phyloP scores from a whole-genome alignment of 2,797 vertebrate genomes.

The Myoxocephalus aenaeus region DNA sequence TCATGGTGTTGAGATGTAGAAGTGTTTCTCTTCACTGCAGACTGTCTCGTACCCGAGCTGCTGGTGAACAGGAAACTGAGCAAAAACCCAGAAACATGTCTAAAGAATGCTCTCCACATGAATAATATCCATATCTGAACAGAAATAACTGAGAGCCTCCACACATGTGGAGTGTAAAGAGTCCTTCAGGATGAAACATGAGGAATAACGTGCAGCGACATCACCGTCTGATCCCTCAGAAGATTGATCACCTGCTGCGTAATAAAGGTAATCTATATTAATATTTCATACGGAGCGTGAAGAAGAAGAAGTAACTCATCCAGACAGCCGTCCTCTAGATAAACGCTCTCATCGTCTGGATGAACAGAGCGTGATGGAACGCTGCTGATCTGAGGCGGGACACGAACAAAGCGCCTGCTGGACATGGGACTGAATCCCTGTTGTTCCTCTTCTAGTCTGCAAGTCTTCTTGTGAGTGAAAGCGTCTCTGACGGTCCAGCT shows the following conservation, averaged over 20 bases:
- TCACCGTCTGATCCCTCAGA: not conserved
- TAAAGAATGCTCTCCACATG: too few species aligned
- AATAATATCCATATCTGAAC: too few species aligned
- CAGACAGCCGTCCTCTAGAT: conserved; percentile 60
- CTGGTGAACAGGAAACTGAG: too few species aligned
- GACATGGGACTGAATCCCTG: conserved; percentile 54
- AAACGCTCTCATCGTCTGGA: conserved; percentile 75
- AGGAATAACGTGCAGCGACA: not conserved
- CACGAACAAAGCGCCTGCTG: conserved; percentile 76
- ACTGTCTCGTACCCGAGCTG: too few species aligned
- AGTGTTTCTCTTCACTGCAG: too few species aligned
- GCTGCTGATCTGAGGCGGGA: conserved; percentile 71
- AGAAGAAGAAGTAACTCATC: conserved; percentile 48
- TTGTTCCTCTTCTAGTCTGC: conserved; percentile 28
- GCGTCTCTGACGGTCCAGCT: conserved; percentile 4
- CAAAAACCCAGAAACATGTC: too few species aligned
- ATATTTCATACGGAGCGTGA: conserved; percentile 57
- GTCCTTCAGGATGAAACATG: not conserved
- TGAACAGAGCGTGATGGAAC: conserved; percentile 77
- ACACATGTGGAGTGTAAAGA: too few species aligned
- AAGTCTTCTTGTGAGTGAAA: conserved; percentile 4
- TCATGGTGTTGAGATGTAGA: too few species aligned
- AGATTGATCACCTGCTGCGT: conserved; percentile 48
- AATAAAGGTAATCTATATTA: conserved; percentile 64
- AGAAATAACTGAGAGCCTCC: too few species aligned